Evolutionary conservation across 2,888 invertebrate species (phyloP).

Genomic region (Sarcophaga rosellei): DNA sequence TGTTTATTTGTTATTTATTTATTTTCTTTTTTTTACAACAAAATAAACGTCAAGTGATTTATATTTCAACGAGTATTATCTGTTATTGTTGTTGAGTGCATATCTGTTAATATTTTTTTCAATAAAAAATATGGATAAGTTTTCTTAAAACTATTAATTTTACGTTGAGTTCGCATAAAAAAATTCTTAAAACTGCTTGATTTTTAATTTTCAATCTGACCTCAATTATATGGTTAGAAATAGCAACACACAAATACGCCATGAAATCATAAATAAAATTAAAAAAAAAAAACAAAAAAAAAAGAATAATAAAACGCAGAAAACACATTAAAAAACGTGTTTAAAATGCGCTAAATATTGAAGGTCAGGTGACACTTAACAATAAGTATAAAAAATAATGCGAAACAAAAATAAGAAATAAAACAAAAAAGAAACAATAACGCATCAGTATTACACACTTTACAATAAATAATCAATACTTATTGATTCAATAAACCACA

Average conservation of each 20-base stretch:
- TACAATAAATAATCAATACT: background rate
- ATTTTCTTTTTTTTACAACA: background rate
- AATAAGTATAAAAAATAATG: background rate
- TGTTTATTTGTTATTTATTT: background rate
- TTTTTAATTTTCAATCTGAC: slow-evolving; percentile 35
- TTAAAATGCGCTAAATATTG: slow-evolving; percentile 28
- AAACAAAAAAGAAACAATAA: background rate
- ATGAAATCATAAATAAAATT: slow-evolving; percentile 1
- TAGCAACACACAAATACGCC: slow-evolving; percentile 14
- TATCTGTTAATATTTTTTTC: too few relatives aligned
- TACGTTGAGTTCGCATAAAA: too few relatives aligned
- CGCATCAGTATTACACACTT: background rate
- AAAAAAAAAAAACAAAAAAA: slow-evolving; percentile 20
- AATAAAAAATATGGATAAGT: too few relatives aligned
- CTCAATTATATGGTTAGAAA: slow-evolving; percentile 34
- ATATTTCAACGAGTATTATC: slow-evolving; percentile 4
- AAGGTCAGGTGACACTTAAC: slow-evolving; percentile 38
- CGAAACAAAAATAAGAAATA: background rate
- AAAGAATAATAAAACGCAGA: too few relatives aligned
- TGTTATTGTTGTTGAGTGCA: background rate
- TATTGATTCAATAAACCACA: background rate
- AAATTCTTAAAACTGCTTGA: background rate
- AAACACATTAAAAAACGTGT: background rate
- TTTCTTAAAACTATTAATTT: too few relatives aligned
- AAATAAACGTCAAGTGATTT: slow-evolving; percentile 21